Conservation (phyloP, 2,888 invertebrate genomes). For the Ametastegia equiseti region DNA sequence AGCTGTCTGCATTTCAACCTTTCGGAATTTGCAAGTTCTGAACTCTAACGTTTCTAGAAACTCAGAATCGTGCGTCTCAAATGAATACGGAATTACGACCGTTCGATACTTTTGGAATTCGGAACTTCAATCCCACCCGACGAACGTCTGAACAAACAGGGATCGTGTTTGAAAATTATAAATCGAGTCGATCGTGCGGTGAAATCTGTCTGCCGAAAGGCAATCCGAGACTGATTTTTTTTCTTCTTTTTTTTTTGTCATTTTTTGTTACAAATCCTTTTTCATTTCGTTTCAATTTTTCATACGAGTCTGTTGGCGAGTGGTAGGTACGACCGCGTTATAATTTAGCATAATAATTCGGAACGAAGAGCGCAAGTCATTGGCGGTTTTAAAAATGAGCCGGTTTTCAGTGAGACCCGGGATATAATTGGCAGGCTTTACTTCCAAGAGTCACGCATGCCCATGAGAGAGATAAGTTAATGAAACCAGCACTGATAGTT, state of each 20-base stretch:
- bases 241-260: neutral
- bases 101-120: too few species aligned
- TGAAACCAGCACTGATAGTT: conserved; percentile 70
- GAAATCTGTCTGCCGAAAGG: neutral
- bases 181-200: neutral
- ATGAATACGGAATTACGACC: too few species aligned
- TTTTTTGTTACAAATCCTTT: neutral
- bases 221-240: too few species aligned
- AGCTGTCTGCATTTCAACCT: too few species aligned
- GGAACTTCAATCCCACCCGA: too few species aligned
- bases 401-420: conserved; percentile 47
- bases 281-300: neutral
- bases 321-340: neutral
- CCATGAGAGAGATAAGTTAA: conserved; percentile 68
- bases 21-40: too few species aligned
- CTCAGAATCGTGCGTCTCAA: too few species aligned
- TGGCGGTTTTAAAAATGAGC: conserved; percentile 53
- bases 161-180: neutral
- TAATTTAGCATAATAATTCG: conserved; percentile 7
- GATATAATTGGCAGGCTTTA: conserved; percentile 58
- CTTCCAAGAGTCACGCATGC: conserved; percentile 70
- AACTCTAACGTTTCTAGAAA: too few species aligned
- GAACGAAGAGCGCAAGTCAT: conserved; percentile 21
- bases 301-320: neutral
- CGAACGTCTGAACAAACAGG: neutral